Base-by-base conservation (phyloP, 2,888 invertebrate species). In the Chromoteleia sp. region DNA sequence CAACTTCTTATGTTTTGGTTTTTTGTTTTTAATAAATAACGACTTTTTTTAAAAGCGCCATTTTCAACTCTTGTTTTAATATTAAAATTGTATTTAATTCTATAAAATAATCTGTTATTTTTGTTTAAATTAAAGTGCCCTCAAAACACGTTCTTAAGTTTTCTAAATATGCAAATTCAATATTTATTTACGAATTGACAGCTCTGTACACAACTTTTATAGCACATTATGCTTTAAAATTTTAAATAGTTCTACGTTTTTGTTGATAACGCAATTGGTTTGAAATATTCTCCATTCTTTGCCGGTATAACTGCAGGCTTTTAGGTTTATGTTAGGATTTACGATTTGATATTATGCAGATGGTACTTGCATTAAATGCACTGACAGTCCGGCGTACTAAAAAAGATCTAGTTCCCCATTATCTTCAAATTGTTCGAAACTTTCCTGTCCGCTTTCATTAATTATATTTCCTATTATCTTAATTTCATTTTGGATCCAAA, bases 311-410 rank as follows among this genome's bases (percentile, higher is more conserved):
- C 56, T 74, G 45, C 39, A 14, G 19, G 65, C 63, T 56, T 65
- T 74, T 65, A 65, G 65, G 56, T 63, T 74, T 74, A 63, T 45
- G 39, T 56, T 39, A 56, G 82, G 84, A 89, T 89, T 88, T 88
- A 88, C 84, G 87, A 85, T 84, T 82, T 83, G 84, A 87, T 86
- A 87, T 89, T 88, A 89, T 88, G 89, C 89, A 89, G 87, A 88
- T 87, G 86, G 86, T 87, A 86, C 87, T 87, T 86, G 86, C 85
- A 85, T 85, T 87, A 86, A 86, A 86, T 84, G 84, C 70, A 84
- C 83, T 80, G 85, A 85, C 85, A 84, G 84, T 71, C 73, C 52
- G 48, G 36, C 17, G 70, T 63, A 65, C 63, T 75, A 43, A 68
- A 84, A 83, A 82, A 68, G 63, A 56, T 41, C 54, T 63, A 70